Evolutionary conservation across 1,140 invertebrate genomes (phyloP), one percentile per base, ranked within the genome.

Genomic region (Ostrea edulis): DNA sequence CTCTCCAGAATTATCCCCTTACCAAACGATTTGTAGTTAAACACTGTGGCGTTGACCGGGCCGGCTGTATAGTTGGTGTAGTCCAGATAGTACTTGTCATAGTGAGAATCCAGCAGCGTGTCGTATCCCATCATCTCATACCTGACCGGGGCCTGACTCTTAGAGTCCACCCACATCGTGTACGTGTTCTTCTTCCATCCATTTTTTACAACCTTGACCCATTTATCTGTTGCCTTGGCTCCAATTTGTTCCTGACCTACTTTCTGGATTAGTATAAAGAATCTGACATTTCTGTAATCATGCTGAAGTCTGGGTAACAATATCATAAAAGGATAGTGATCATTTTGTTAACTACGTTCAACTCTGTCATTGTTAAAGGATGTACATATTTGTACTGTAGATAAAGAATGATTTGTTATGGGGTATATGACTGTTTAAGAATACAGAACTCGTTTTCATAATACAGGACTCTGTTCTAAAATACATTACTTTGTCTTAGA

Each of bases 61-160:
- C 54, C 71, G 77, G 29, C 81, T 3, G 51, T 51, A 92, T 97
- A 98, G 92, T 96, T 96, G 85, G 96, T 96, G 93, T 99, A 99
- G 51, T 97, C 96, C 44, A 99, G 93, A 94, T 98, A 97, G 93
- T 99, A 99, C 95, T 98, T 98, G 95, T 99, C 98, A 93, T 98
- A 99, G 95, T 99, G 98, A 9, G 98, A 99, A 0, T 98, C 98
- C 0, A 99, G 95, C 0, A 99, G 95, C 0, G 97, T 97, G 93
- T 99, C 98, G 94, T 97, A 99, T 20, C 98, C 98, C 92, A 96
- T 96, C 98, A 99, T 99, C 95, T 98, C 97, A 95, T 98, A 99
- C 84, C 97, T 96, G 35, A 97, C 95, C 17, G 97, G 97, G 89
- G 96, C 95, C 0, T 91, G 55, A 20, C 85, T 90, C 58, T 88